Base-by-base conservation (phyloP, 2,888 invertebrate species). In the Apodemia zela region DNA sequence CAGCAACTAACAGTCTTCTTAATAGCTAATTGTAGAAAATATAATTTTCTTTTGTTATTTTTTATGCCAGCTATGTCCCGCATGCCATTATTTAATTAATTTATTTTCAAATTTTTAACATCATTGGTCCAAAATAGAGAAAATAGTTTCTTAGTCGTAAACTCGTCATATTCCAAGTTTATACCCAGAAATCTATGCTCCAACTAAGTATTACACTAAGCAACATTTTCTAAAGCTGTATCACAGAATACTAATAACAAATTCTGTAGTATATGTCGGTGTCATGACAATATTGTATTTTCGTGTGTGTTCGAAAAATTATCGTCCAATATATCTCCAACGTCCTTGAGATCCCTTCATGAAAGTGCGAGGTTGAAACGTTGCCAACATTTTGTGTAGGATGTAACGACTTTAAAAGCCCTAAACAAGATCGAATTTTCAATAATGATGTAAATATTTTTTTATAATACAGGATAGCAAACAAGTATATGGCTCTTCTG, bases 371-470 rank as follows among this genome's bases (percentile, higher is more conserved):
- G 67, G 54, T 70, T 73, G 72, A 73, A 73, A 72, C 72, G 67
- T 69, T 73, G 72, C 73, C 73, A 73, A 72, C 66, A 68, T 66
- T 70, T 73, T 69, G 70, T 69, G 67, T 67, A 68, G 72, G 68
- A 68, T 71, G 68, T 67, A 69, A 69, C 67, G 67, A 67, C 67
- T 73, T 71, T 71, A 69, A 71, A 72, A 72, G 71, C 72, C 72
- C 72, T 72, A 72, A 73, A 72, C 73, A 71, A 69, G 69, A 67
- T 68, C 72, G 72, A 73, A 72, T 72, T 66, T 66, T 69, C 69
- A 67, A 6, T n/a, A 45, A 38, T 38, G 3, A 17, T 17, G n/a
- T 45, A 15, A 3, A 7, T 10, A 7, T 33, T 33, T 33, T 33
- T 47, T 47, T 17, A 7, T 15, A 17, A 21, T 21, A 21, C 21